These are phyloP conservation scores for Parapsyche elsis DNA, from an alignment of 1,140 invertebrate genomes.

Conservation along the genomic window DNA sequence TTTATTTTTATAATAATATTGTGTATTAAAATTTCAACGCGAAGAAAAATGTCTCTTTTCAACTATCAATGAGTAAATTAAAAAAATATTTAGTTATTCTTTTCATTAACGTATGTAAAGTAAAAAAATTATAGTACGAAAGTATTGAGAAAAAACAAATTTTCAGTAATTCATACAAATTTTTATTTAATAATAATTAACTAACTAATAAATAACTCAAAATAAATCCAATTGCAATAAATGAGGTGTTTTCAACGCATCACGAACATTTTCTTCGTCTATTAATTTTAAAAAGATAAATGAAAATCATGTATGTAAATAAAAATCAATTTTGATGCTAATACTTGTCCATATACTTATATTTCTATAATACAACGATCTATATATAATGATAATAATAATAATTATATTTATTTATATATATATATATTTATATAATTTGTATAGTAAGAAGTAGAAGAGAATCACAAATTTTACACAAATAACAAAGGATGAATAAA, in stretches of 20 bases:
- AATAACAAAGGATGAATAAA: not conserved
- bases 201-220: not conserved
- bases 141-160: constrained; percentile 5
- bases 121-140: not conserved
- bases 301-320: not conserved
- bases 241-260: too few relatives aligned
- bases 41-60: too few relatives aligned
- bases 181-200: constrained; percentile 17
- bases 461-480: not conserved
- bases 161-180: constrained; percentile 17
- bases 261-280: not conserved
- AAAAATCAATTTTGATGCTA: constrained; percentile 28
- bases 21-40: not conserved
- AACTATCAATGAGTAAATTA: too few relatives aligned
- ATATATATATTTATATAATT: not conserved
- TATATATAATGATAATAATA: not conserved
- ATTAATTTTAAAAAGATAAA: not conserved
- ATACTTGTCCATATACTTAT: constrained; percentile 30
- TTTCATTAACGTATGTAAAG: not conserved
- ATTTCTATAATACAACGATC: constrained; percentile 28
- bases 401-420: constrained; percentile 9
- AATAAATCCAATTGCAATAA: not conserved
- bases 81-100: too few relatives aligned
- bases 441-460: not conserved
- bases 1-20: not conserved